These are phyloP conservation scores for Sitobion miscanthi DNA, from an alignment of 1,140 invertebrate genomes.

Conservation along the genomic window DNA sequence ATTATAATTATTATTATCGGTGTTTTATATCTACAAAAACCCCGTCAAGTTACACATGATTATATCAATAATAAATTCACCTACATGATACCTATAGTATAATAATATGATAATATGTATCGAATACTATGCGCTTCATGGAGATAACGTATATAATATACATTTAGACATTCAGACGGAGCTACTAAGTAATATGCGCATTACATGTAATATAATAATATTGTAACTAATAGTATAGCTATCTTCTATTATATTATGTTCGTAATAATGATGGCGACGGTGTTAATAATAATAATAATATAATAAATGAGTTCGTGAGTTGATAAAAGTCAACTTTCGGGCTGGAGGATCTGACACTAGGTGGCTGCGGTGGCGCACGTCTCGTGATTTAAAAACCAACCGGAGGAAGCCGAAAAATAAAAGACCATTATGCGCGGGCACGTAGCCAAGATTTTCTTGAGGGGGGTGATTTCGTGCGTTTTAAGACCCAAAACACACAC, in stretches of 20 bases:
- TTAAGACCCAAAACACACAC: neutral
- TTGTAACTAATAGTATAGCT: no score
- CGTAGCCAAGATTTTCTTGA: slow-evolving; percentile 21
- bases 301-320: neutral
- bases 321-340: neutral
- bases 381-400: neutral
- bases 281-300: neutral
- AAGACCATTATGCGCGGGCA: slow-evolving; percentile 9
- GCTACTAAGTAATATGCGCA: no score
- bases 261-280: neutral
- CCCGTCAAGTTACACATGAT: neutral
- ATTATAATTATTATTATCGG: neutral
- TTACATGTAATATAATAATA: no score
- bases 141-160: no score
- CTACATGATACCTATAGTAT: neutral
- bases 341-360: neutral
- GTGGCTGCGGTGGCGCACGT: neutral
- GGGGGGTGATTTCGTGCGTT: neutral
- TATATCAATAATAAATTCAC: neutral
- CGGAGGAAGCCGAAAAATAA: neutral
- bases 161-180: no score
- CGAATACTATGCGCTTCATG: no score
- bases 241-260: no score
- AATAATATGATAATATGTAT: no score
- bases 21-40: neutral